Conservation (phyloP, 1,140 invertebrate genomes). For the Zophobas morio region DNA sequence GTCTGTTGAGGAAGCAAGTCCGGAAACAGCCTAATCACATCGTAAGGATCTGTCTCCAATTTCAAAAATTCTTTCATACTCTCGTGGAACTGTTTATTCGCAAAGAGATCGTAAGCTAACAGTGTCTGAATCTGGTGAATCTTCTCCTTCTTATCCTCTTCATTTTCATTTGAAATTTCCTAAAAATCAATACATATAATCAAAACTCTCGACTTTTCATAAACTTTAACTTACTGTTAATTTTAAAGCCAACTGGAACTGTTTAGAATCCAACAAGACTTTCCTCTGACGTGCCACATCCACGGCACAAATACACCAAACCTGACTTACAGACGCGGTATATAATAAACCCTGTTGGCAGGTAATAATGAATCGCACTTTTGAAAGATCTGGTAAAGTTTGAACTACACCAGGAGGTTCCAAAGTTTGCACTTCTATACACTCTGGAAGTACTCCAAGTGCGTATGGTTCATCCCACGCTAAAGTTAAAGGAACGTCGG, state of each 20-base stretch:
- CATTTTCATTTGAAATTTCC: constrained; percentile 87
- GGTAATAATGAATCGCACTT: constrained; percentile 76
- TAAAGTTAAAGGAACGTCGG: constrained; percentile 82
- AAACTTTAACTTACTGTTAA: constrained; percentile 80
- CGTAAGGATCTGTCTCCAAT: constrained; percentile 91
- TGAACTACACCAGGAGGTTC: constrained; percentile 82
- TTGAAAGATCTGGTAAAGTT: constrained; percentile 79
- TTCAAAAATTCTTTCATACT: constrained; percentile 94
- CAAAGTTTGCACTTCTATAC: constrained; percentile 78
- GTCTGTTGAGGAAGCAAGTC: constrained; percentile 84
- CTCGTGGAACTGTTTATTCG: constrained; percentile 87
- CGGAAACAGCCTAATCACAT: constrained; percentile 95
- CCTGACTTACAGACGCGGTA: constrained; percentile 86
- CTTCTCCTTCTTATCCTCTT: constrained; percentile 85
- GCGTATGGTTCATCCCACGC: constrained; percentile 94
- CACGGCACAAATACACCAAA: constrained; percentile 88
- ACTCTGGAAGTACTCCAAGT: constrained; percentile 85
- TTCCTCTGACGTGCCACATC: constrained; percentile 87
- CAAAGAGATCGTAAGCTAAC: constrained; percentile 92
- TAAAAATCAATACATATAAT: constrained; percentile 68
- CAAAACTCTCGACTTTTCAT: background rate
- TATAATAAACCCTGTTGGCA: constrained; percentile 86
- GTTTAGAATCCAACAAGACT: constrained; percentile 87
- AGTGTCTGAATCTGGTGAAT: constrained; percentile 91
- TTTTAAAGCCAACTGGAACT: constrained; percentile 94